Percentiles rank a stretch among this genome's conserved stretches.
These are phyloP conservation scores for Drosophila sulfurigaster DNA, from an alignment of 1,140 invertebrate genomes.

Conservation along the genomic window DNA sequence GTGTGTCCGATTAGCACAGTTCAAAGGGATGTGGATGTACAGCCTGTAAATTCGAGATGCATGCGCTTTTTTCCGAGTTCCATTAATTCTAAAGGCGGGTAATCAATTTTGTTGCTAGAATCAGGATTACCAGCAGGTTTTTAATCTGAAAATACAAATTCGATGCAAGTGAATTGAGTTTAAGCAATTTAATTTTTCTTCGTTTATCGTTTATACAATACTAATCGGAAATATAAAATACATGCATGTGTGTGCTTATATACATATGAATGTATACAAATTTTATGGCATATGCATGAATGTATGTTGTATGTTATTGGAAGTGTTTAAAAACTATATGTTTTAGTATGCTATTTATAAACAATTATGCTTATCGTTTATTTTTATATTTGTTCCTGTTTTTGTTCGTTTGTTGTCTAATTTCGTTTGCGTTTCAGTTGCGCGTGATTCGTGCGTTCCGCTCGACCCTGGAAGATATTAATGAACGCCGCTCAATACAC, in stretches of 20 bases:
- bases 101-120: too few species aligned
- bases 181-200: background rate
- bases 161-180: conserved; percentile 6
- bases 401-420: conserved; percentile 84
- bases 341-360: conserved; percentile 29
- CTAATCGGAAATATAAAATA: background rate
- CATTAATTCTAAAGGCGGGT: too few species aligned
- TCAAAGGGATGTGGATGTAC: too few species aligned
- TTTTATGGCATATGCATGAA: conserved; percentile 1
- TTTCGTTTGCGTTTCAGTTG: conserved; percentile 95
- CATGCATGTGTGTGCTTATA: background rate
- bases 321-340: conserved; percentile 17
- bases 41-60: too few species aligned
- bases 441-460: conserved; percentile 99
- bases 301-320: background rate
- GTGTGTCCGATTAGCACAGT: too few species aligned
- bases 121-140: too few species aligned
- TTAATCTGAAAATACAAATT: background rate
- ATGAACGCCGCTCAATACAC: conserved; percentile 98
- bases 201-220: background rate
- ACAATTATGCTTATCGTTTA: conserved; percentile 55
- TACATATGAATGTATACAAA: background rate
- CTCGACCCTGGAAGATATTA: conserved; percentile 99
- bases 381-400: conserved; percentile 65
- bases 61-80: too few species aligned